A percentile compares a stretch with the other conserved stretches of the same genome.
Conservation (phyloP, 2,888 invertebrate genomes). For the Lasioglossum leucozonium region DNA sequence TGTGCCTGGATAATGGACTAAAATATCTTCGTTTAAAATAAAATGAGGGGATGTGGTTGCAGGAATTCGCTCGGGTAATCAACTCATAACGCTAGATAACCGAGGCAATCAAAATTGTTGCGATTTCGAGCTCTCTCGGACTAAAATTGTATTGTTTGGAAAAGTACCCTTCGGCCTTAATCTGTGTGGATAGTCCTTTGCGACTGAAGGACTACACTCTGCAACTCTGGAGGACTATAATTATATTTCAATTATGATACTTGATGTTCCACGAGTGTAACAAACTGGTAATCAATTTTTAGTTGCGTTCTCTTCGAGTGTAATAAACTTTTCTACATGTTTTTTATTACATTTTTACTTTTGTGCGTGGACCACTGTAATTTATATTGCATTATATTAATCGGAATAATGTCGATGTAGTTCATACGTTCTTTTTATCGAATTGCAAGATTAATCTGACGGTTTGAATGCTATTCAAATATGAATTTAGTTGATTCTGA, state of each 20-base stretch:
- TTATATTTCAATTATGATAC: neutral
- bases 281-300: neutral
- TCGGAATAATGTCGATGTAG: neutral
- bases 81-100: neutral
- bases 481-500: too few relatives aligned
- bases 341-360: neutral
- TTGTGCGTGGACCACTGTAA: neutral
- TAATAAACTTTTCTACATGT: neutral
- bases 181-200: neutral
- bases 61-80: conserved; percentile 4
- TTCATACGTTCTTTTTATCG: too few relatives aligned
- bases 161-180: neutral
- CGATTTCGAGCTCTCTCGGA: neutral
- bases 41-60: neutral
- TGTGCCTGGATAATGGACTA: neutral
- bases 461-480: too few relatives aligned
- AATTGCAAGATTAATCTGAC: too few relatives aligned
- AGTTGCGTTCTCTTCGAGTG: neutral
- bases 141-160: neutral
- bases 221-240: neutral
- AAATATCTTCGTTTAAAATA: neutral
- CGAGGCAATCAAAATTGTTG: neutral
- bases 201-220: neutral
- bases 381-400: neutral
- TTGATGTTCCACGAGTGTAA: neutral